Base-by-base conservation (phyloP, 2,888 invertebrate species). In the Andrena praecox region DNA sequence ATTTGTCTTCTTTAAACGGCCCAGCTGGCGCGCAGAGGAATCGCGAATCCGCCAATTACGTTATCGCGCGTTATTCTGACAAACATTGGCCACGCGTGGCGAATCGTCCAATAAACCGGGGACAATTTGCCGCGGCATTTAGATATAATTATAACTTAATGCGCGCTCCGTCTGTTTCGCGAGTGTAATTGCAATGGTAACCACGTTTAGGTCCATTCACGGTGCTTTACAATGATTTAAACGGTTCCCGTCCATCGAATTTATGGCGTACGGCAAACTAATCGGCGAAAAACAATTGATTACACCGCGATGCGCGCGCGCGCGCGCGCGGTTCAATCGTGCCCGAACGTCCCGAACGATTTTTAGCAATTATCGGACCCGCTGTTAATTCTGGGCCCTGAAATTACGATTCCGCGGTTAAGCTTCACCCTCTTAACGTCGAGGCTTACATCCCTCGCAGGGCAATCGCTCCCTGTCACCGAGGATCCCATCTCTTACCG, bases 101-200 rank as follows among this genome's bases (percentile, higher is more conserved):
- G 68, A 80, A 80, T 80, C 67, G 72, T 66, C 62, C 80, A 73
- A 77, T 83, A 74, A 81, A 82, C 80, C 80, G 80, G 76, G 56
- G 54, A 75, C 77, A 77, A 83, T 83, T 83, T 81, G 62, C 73
- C 35, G 56, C 56, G 67, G 73, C 77, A 70, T 81, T 83, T 83
- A 77, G 82, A 80, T 80, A 60, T 80, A 77, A 82, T 82, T 77
- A 77, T 80, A 82, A 80, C 72, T 69, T 80, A 76, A 82, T 72
- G 71, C 72, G 64, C 63, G 24, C 59, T 50, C 60, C 69, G 80
- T 75, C 56, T 68, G 76, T 79, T 42, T 79, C 64, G 69, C 71
- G 56, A 77, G 72, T 69, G 80, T 77, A 73, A 82, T 73, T 77
- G 72, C 60, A 20, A 48, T 7, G 59, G 69, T 73, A 77, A 72